Conservation (phyloP, 64 coral and sea anemone genomes). For the Stichodactyla mertensii region DNA sequence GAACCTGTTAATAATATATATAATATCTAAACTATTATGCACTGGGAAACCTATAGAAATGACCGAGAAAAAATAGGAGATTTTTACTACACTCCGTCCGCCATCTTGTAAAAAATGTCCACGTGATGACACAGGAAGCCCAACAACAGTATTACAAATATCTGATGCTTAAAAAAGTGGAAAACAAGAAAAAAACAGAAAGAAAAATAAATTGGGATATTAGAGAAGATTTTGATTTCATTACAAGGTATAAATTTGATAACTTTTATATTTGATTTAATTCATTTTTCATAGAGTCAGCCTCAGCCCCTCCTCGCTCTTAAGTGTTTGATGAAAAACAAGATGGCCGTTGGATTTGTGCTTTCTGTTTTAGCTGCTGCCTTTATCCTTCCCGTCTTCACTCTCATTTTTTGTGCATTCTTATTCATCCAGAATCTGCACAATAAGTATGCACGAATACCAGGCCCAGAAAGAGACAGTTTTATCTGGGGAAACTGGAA, state of each 20-base stretch:
- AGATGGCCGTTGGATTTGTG: slow-evolving; percentile 1
- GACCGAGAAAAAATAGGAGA: background rate
- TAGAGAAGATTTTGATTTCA: no score
- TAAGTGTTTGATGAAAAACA: background rate
- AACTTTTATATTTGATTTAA: no score
- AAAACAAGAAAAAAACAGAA: no score
- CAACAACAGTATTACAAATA: background rate
- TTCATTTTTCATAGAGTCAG: no score
- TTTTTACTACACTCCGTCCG: background rate
- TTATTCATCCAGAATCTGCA: slow-evolving; percentile 7
- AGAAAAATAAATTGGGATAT: no score
- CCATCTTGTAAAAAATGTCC: background rate
- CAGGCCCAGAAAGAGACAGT: background rate
- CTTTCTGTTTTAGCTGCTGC: background rate
- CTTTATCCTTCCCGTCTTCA: background rate
- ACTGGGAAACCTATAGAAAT: background rate
- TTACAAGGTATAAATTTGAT: no score
- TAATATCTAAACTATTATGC: background rate
- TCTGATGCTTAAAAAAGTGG: no score
- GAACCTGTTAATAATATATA: slow-evolving; percentile 1
- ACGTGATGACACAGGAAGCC: slow-evolving; percentile 6
- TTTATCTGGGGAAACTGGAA: slow-evolving; percentile 28
- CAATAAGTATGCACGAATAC: background rate
- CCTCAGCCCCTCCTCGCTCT: background rate
- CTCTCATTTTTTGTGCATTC: slow-evolving; percentile 2